phyloP scores from a whole-genome alignment of 2,113 vertebrate species.

The Bufo gargarizans region DNA sequence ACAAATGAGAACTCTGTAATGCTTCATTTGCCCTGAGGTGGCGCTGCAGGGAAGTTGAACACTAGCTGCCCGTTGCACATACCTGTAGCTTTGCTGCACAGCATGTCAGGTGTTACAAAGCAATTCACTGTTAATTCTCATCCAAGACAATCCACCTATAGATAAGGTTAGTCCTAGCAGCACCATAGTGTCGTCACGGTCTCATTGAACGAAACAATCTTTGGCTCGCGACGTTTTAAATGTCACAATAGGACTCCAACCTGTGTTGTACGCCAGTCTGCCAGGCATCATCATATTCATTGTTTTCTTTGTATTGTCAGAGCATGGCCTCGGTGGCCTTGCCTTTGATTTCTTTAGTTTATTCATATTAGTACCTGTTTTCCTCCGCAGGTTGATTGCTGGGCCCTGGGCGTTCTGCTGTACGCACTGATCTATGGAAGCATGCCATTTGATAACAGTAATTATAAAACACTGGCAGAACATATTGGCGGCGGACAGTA shows the following conservation, averaged over 20 bases:
- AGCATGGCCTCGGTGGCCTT: background rate
- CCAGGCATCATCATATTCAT: background rate
- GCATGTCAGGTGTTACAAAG: background rate
- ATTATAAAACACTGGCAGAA: conserved; percentile 71
- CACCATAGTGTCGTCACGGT: background rate
- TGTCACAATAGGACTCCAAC: background rate
- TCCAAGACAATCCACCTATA: background rate
- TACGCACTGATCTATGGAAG: conserved; percentile 77
- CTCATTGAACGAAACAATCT: background rate
- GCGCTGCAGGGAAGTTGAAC: background rate
- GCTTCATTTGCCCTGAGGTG: background rate
- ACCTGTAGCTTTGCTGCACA: background rate
- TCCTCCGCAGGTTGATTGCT: conserved; percentile 76
- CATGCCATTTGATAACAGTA: conserved; percentile 77
- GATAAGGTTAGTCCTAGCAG: background rate
- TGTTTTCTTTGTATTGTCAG: background rate
- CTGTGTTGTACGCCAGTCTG: background rate
- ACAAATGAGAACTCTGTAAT: background rate
- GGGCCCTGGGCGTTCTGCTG: conserved; percentile 78
- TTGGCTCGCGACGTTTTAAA: too few species aligned
- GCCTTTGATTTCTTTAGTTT: background rate
- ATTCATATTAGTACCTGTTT: background rate
- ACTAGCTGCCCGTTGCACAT: background rate
- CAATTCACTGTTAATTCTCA: too few species aligned
- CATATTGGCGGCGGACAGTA: conserved; percentile 75